A percentile compares a stretch with the other conserved stretches of the same genome.
phyloP scores from a whole-genome alignment of 2,888 invertebrate genomes.

The Diarsia mendica region DNA sequence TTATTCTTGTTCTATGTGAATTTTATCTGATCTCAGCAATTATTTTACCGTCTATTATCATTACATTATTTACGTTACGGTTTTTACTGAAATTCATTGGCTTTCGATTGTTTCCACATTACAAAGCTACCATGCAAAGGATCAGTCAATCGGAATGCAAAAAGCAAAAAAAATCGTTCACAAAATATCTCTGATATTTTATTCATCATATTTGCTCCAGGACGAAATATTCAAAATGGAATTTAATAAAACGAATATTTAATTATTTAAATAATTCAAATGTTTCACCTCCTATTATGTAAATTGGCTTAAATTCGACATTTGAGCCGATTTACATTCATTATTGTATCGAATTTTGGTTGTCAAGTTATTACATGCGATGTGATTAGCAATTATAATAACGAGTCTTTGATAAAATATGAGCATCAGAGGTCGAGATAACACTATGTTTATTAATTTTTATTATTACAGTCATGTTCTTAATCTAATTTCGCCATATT shows the following conservation, averaged over 20 bases:
- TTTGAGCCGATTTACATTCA: conserved; percentile 77
- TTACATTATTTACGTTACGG: not conserved
- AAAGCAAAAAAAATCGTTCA: conserved; percentile 24
- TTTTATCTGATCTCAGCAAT: not conserved
- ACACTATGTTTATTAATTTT: conserved; percentile 45
- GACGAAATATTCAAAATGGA: conserved; percentile 70
- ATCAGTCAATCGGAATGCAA: conserved; percentile 21
- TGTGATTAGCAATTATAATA: conserved; percentile 73
- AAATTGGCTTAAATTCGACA: conserved; percentile 74
- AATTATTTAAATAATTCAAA: conserved; percentile 75
- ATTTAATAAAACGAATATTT: conserved; percentile 71
- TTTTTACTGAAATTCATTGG: not conserved
- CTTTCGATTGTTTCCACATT: not conserved
- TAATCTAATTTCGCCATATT: conserved; percentile 35
- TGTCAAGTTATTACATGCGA: conserved; percentile 72
- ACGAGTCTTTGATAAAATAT: conserved; percentile 59
- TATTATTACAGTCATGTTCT: conserved; percentile 4
- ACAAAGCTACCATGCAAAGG: not conserved
- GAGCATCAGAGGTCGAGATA: conserved; percentile 52
- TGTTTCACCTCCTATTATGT: conserved; percentile 75
- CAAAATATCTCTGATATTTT: conserved; percentile 45
- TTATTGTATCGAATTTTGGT: conserved; percentile 77
- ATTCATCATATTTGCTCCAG: conserved; percentile 55
- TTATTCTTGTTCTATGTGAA: not conserved
- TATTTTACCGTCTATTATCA: not conserved